Conservation (phyloP, 2,113 vertebrate genomes). For the Eira barbara region DNA sequence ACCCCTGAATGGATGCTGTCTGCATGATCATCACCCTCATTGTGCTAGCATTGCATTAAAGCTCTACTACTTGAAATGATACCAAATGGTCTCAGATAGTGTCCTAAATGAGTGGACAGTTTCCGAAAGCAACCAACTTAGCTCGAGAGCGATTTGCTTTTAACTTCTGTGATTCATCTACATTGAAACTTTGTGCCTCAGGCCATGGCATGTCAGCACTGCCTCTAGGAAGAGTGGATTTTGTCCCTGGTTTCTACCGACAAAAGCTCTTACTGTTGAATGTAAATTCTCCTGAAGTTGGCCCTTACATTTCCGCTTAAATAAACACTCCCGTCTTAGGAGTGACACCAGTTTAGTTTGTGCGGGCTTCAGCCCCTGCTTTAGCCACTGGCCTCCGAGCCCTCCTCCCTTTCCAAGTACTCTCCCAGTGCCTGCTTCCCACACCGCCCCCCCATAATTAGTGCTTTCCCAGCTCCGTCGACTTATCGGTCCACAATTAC, state of each 20-base stretch:
- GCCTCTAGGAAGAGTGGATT: background rate
- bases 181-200: background rate
- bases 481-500: conserved; percentile 69
- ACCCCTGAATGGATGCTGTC: background rate
- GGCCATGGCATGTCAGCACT: background rate
- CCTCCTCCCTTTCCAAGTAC: background rate
- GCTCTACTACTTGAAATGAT: background rate
- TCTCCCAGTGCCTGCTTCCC: background rate
- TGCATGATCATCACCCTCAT: background rate
- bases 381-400: background rate
- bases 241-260: background rate
- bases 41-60: background rate
- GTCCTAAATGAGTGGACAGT: background rate
- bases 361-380: background rate
- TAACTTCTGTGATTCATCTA: background rate
- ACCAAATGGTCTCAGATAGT: background rate
- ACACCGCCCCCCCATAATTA: conserved; percentile 30
- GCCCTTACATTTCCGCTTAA: background rate
- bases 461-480: conserved; percentile 41
- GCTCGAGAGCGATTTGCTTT: background rate
- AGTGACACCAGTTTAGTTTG: background rate
- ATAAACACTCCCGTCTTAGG: background rate
- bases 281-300: background rate
- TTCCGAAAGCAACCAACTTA: background rate
- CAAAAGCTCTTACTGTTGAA: background rate